Conservation (phyloP, 2,113 vertebrate species). For the Phalacrocorax brasilianus region DNA sequence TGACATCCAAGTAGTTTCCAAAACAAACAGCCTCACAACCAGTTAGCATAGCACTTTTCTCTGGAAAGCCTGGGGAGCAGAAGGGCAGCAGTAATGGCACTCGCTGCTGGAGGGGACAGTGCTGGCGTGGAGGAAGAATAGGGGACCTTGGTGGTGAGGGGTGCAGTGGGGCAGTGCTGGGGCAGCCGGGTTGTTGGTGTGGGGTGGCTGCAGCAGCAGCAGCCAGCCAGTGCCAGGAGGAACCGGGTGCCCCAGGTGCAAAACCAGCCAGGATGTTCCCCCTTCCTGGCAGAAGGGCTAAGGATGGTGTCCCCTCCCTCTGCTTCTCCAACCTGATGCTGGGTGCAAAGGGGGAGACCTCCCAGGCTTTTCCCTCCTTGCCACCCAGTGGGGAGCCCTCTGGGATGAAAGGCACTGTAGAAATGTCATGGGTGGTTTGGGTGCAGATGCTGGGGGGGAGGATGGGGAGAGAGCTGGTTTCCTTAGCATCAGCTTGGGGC, state of each 20-base stretch:
- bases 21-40: background rate
- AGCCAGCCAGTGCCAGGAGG: background rate
- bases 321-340: background rate
- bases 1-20: background rate
- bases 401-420: conserved; percentile 1
- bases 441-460: background rate
- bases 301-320: background rate
- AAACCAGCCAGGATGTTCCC: background rate
- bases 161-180: accelerated
- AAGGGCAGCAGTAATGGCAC: background rate
- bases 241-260: background rate
- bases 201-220: background rate
- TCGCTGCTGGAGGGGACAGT: background rate
- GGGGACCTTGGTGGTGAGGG: accelerated
- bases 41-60: background rate
- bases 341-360: background rate
- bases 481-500: background rate
- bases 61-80: background rate
- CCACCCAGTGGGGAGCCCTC: background rate
- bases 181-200: accelerated
- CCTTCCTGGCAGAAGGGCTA: background rate
- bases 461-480: background rate
- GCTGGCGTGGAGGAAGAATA: background rate
- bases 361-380: background rate
- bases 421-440: background rate